Conservation (phyloP, 2,888 invertebrate species). For the Peribatodes rhomboidaria region DNA sequence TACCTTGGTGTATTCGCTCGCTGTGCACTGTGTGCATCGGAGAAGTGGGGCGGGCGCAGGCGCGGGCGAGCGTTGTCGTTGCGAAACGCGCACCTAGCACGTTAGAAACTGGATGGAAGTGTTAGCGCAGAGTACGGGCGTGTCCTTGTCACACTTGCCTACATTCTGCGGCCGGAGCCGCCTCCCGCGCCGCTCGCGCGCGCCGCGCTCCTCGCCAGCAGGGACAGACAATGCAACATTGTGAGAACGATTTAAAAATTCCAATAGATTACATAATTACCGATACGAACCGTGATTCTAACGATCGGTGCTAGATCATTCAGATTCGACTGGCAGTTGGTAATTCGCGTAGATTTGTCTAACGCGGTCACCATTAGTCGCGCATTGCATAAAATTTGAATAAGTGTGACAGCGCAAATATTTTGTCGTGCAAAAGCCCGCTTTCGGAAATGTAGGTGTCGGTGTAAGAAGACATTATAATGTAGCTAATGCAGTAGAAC, state of each 20-base stretch:
- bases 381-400: conserved; percentile 20
- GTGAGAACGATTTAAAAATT: conserved; percentile 73
- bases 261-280: conserved; percentile 61
- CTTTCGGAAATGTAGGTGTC: conserved; percentile 51
- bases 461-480: conserved; percentile 52
- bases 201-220: conserved; percentile 63
- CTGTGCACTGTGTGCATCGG: conserved; percentile 72
- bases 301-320: conserved; percentile 34
- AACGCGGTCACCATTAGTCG: conserved; percentile 7
- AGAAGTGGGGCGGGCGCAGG: conserved; percentile 66
- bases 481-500: conserved; percentile 66
- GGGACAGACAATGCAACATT: conserved; percentile 80
- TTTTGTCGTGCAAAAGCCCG: conserved; percentile 34
- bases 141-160: conserved; percentile 87
- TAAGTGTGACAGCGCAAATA: conserved; percentile 41
- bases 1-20: conserved; percentile 69
- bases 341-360: conserved; percentile 9
- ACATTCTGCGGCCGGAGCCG: conserved; percentile 80
- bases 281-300: conserved; percentile 40
- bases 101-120: conserved; percentile 86
- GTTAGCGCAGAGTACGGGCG: conserved; percentile 84
- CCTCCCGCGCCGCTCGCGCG: conserved; percentile 66
- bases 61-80: conserved; percentile 78
- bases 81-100: conserved; percentile 81
- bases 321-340: conserved; percentile 1